Evolutionary conservation across 2,797 vertebrate species (phyloP).

Genomic region (Leptodactylus fallax): DNA sequence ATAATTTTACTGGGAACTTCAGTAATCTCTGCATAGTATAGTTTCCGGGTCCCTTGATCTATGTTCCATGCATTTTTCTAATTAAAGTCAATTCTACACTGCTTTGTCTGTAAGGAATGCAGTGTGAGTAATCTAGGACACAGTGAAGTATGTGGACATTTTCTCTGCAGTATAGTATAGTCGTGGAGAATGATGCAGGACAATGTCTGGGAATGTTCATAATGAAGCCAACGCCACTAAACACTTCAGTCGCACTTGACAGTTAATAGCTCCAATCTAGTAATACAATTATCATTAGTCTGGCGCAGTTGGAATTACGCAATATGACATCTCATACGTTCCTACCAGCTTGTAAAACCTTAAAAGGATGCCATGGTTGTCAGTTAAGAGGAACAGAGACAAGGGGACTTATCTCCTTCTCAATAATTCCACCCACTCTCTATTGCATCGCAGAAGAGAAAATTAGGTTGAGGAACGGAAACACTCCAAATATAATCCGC

Average conservation of each 20-base stretch:
- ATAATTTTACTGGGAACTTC: neutral
- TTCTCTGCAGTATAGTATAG: slow-evolving; percentile 36
- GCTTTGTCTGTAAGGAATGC: neutral
- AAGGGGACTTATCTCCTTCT: slow-evolving; percentile 14
- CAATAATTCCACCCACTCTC: slow-evolving; percentile 26
- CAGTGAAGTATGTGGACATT: slow-evolving; percentile 16
- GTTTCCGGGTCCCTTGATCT: neutral
- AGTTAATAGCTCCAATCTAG: neutral
- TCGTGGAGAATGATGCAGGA: neutral
- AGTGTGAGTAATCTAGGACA: neutral
- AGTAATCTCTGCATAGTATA: neutral
- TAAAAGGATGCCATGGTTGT: slow-evolving; percentile 31
- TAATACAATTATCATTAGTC: slow-evolving; percentile 42
- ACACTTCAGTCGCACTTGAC: neutral
- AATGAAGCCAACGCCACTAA: neutral
- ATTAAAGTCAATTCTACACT: no score
- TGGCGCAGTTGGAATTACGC: neutral
- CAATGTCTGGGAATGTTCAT: neutral
- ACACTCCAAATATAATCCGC: neutral
- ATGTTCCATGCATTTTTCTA: neutral
- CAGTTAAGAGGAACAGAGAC: neutral
- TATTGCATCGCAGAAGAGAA: neutral
- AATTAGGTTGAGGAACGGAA: neutral
- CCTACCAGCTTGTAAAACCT: slow-evolving; percentile 9
- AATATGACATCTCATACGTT: neutral